Evolutionary conservation across 2,113 vertebrate species (phyloP).

Genomic region (Coturnix japonica): DNA sequence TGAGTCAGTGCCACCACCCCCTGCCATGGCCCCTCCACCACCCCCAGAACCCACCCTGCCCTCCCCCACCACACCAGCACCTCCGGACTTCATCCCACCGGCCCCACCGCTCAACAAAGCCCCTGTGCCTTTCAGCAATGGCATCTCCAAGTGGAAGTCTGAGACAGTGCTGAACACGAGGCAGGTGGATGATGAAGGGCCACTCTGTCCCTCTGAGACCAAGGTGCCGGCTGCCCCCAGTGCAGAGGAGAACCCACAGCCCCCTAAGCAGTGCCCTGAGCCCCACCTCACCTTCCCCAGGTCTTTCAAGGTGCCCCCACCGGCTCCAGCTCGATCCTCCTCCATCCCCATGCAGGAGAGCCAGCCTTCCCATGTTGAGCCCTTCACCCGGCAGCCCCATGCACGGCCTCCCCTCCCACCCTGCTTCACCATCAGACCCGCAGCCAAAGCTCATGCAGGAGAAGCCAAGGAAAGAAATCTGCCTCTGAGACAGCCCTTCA

Average conservation of each 20-base stretch:
- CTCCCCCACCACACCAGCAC: constrained; percentile 64
- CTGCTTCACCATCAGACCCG: constrained; percentile 64
- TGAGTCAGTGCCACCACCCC: constrained; percentile 64
- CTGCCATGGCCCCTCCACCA: constrained; percentile 46
- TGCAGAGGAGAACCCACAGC: constrained; percentile 35
- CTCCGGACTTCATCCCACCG: constrained; percentile 71
- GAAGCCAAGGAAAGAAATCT: not conserved
- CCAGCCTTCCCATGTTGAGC: not conserved
- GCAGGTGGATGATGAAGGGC: constrained; percentile 63
- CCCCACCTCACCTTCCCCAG: constrained; percentile 78
- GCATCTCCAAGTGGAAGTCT: constrained; percentile 78
- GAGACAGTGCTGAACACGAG: constrained; percentile 67
- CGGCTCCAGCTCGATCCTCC: constrained; percentile 76
- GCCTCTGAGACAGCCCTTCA: fast-evolving
- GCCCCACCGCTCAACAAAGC: not conserved
- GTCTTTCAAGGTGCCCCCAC: constrained; percentile 78
- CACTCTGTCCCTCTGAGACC: not conserved
- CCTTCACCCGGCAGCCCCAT: constrained; percentile 24
- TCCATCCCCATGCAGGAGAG: constrained; percentile 72
- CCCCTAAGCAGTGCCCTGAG: constrained; percentile 37
- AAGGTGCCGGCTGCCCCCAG: constrained; percentile 40
- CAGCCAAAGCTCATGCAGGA: not conserved
- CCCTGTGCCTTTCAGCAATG: not conserved
- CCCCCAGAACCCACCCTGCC: constrained; percentile 51
- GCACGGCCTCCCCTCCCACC: constrained; percentile 59